Evolutionary conservation across 2,888 invertebrate species (phyloP).

Genomic region (Crematogaster levior): DNA sequence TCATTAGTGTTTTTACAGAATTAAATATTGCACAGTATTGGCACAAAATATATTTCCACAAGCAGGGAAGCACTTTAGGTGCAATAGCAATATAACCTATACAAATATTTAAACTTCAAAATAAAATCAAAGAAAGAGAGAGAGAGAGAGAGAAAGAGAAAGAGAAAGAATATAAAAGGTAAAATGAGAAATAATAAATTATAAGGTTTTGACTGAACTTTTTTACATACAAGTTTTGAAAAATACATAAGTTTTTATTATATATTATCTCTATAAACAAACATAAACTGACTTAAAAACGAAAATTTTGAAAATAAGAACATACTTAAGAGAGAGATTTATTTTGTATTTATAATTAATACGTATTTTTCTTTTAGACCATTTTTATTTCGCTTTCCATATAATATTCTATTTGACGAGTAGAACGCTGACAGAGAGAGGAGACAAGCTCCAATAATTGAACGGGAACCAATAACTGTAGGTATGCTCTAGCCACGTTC

Average conservation of each 20-base stretch:
- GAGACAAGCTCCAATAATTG: slow-evolving; percentile 67
- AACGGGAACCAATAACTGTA: slow-evolving; percentile 70
- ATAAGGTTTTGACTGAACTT: not conserved
- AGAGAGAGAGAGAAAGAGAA: too few species aligned
- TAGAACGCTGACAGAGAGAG: not conserved
- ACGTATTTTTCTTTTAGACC: not conserved
- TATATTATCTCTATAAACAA: not conserved
- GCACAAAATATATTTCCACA: not conserved
- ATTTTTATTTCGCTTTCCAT: slow-evolving; percentile 26
- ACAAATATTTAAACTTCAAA: not conserved
- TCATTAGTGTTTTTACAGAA: slow-evolving; percentile 27
- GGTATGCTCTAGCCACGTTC: slow-evolving; percentile 60
- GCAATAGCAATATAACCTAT: not conserved
- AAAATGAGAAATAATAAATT: not conserved
- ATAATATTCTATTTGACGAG: slow-evolving; percentile 59
- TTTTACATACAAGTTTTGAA: not conserved
- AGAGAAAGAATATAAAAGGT: too few species aligned
- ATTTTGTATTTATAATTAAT: not conserved
- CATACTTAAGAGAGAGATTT: not conserved
- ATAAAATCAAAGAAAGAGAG: too few species aligned
- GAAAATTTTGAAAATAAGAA: not conserved
- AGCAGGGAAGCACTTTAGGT: not conserved
- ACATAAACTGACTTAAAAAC: not conserved
- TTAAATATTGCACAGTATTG: slow-evolving; percentile 33
- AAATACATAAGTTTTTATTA: not conserved